Conservation (phyloP, 2,888 invertebrate species). For the Ophion obscuratus region DNA sequence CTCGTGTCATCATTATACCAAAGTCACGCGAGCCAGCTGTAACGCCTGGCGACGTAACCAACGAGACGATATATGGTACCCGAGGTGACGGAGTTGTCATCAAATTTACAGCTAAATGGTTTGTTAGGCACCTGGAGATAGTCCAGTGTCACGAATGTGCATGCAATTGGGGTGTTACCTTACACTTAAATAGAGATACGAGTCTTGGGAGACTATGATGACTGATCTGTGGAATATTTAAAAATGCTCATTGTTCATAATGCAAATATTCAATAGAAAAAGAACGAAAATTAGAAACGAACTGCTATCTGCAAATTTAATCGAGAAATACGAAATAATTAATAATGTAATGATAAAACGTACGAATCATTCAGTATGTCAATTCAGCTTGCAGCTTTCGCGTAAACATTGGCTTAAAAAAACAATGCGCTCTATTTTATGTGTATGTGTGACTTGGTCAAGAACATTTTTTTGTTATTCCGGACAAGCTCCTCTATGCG, state of each 20-base stretch:
- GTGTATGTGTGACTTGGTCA: not conserved
- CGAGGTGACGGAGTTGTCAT: slow-evolving; percentile 63
- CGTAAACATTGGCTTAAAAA: not conserved
- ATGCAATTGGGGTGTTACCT: slow-evolving; percentile 4
- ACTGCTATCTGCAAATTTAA: too few species aligned
- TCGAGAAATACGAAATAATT: not conserved
- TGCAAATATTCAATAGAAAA: not conserved
- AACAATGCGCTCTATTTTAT: not conserved
- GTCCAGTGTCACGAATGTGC: slow-evolving; percentile 50
- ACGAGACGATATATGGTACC: not conserved
- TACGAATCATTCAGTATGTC: not conserved
- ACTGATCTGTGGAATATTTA: not conserved
- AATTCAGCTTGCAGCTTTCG: not conserved
- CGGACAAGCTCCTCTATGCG: slow-evolving; percentile 39
- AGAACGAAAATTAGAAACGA: too few species aligned
- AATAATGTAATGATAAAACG: not conserved
- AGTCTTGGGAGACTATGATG: not conserved
- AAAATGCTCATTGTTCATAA: not conserved
- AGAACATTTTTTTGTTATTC: slow-evolving; percentile 61
- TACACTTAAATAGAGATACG: not conserved
- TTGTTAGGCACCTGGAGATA: slow-evolving; percentile 53
- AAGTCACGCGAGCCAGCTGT: slow-evolving; percentile 57
- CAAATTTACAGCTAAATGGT: slow-evolving; percentile 58
- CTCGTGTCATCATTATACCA: slow-evolving; percentile 39
- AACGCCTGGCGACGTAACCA: slow-evolving; percentile 2